Conservation (phyloP, 2,888 invertebrate genomes). For the Synergus itoensis region DNA sequence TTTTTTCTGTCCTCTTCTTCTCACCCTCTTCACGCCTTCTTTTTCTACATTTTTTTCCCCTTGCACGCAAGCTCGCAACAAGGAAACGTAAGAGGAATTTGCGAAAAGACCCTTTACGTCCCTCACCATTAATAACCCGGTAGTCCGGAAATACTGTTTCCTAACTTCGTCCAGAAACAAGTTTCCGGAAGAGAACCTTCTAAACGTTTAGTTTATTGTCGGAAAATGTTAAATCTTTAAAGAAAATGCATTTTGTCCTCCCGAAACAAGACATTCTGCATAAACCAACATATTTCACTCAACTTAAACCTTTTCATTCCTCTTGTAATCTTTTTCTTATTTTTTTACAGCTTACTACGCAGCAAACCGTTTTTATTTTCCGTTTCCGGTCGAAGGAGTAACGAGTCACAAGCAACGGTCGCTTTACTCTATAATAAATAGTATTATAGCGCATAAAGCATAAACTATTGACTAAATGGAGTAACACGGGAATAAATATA, state of each 20-base stretch:
- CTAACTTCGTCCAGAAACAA: slow-evolving; percentile 30
- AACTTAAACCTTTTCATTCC: not conserved
- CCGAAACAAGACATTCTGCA: not conserved
- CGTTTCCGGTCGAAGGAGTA: not conserved
- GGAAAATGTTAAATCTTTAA: not conserved
- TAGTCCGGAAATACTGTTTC: slow-evolving; percentile 33
- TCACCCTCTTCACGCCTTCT: not conserved
- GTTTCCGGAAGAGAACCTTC: slow-evolving; percentile 7
- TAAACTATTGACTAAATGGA: not conserved
- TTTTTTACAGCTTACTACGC: not conserved
- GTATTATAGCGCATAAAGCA: not conserved
- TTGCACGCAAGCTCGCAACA: slow-evolving; percentile 32
- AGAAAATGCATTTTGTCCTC: not conserved
- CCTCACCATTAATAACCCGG: slow-evolving; percentile 36
- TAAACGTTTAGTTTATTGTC: slow-evolving; percentile 1
- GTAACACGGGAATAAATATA: not conserved
- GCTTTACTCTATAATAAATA: not conserved
- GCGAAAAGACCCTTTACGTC: slow-evolving; percentile 26
- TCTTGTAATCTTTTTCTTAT: not conserved
- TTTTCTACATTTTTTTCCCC: not conserved
- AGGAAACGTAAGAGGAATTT: slow-evolving; percentile 32
- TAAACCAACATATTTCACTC: not conserved
- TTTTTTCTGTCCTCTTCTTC: not conserved
- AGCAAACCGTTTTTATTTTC: not conserved
- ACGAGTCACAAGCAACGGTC: not conserved